A percentile compares a stretch with the other conserved stretches of the same genome.
These are phyloP conservation scores for Nomada fabriciana DNA, from an alignment of 2,888 invertebrate genomes.

Conservation along the genomic window DNA sequence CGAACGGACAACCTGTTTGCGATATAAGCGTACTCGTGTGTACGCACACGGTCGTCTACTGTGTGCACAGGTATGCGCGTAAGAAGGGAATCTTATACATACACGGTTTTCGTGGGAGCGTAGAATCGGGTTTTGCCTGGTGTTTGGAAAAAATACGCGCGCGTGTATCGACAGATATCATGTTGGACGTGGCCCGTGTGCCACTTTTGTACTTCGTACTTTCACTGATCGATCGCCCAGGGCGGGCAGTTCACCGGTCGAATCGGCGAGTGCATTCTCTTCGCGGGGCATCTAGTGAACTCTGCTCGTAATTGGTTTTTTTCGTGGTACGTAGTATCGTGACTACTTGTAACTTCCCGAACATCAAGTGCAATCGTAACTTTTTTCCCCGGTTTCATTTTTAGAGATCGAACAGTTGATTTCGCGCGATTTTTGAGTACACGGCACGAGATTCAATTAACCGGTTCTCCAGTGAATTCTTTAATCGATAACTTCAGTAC, in stretches of 20 bases:
- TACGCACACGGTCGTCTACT: neutral
- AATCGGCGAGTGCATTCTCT: conserved; percentile 57
- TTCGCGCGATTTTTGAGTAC: conserved; percentile 19
- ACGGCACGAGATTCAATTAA: conserved; percentile 9
- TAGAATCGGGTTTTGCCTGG: conserved; percentile 30
- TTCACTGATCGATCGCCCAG: conserved; percentile 70
- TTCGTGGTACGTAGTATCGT: conserved; percentile 30
- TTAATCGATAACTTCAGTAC: neutral
- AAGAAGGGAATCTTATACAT: conserved; percentile 21
- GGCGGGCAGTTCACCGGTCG: conserved; percentile 53
- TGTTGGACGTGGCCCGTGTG: conserved; percentile 48
- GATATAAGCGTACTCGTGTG: conserved; percentile 37
- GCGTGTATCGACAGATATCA: conserved; percentile 27
- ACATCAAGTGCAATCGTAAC: neutral
- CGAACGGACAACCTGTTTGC: conserved; percentile 78
- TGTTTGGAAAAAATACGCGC: conserved; percentile 37
- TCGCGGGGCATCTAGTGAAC: conserved; percentile 59
- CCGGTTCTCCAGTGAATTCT: neutral
- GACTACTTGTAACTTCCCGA: conserved; percentile 4
- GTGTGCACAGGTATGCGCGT: neutral
- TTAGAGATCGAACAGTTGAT: conserved; percentile 17
- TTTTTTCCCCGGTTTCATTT: neutral
- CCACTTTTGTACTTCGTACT: conserved; percentile 58
- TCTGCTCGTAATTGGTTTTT: conserved; percentile 57
- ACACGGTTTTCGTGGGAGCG: conserved; percentile 51